Evolutionary conservation across 2,113 vertebrate genomes (phyloP).

Genomic region (Phrynosoma platyrhinos): DNA sequence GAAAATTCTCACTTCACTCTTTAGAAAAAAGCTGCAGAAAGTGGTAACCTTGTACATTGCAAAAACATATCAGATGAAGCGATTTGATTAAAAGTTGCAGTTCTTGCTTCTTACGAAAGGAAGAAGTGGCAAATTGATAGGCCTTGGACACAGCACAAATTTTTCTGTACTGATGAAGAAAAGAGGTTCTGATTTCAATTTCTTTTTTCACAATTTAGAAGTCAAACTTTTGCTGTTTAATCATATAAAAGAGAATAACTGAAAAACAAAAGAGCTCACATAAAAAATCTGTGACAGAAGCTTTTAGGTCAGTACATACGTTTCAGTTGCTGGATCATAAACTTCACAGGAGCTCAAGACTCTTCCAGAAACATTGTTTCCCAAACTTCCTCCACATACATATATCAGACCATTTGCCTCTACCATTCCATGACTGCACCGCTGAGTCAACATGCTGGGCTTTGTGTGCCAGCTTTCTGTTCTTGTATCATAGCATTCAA

Average conservation of each 20-base stretch:
- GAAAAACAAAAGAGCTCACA: background rate
- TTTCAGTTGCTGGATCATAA: constrained; percentile 92
- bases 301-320: constrained; percentile 78
- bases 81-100: background rate
- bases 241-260: background rate
- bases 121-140: background rate
- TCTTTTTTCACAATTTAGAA: constrained; percentile 1
- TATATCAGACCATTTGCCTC: constrained; percentile 94
- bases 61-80: background rate
- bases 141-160: background rate
- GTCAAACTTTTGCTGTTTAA: background rate
- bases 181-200: background rate
- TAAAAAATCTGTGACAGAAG: background rate
- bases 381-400: constrained; percentile 94
- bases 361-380: constrained; percentile 94
- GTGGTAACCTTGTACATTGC: background rate
- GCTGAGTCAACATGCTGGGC: constrained; percentile 93
- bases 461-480: constrained; percentile 97
- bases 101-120: background rate
- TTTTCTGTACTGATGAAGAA: background rate
- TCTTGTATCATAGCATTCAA: constrained; percentile 96
- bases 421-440: constrained; percentile 95
- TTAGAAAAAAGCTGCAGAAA: no score
- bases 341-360: constrained; percentile 96
- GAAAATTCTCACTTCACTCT: no score